Base-by-base conservation (phyloP, 1,140 invertebrate species). In the Macrostomum lignano region DNA sequence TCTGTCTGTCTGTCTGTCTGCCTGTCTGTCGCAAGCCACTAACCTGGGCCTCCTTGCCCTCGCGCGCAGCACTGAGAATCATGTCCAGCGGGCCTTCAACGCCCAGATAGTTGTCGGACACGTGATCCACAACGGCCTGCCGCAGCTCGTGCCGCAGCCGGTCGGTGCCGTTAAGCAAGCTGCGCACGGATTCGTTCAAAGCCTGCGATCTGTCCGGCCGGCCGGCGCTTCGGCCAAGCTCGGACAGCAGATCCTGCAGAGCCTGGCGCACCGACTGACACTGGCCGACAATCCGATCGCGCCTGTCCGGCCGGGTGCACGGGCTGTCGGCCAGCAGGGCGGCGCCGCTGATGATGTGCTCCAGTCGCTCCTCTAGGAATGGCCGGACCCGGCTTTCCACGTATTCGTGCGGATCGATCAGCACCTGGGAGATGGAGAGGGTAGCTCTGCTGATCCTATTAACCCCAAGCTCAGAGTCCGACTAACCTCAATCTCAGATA, bases 241-340 rank as follows among this genome's bases (percentile, higher is more conserved):
- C n/a, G n/a, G n/a, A n/a, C n/a, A n/a, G n/a, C 96, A n/a, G n/a
- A n/a, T n/a, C n/a, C n/a, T n/a, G n/a, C n/a, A n/a, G n/a, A n/a
- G n/a, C n/a, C n/a, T n/a, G 86, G n/a, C 88, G 66, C 6, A 96
- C 81, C 24, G 82, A 78, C 64, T 96, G 96, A 50, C 86, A 94
- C 54, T 93, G 86, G 17, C 78, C 78, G 23, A 96, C 82, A 45
- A 96, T 96, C 17, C 81, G 66, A 48, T 91, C 81, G 28, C 82
- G 67, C 6, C 84, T 65, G 11, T 55, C 52, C 33, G 53, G 49
- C 7, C 56, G 31, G 4, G 55, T 58, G 36, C 52, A 57, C 1
- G 52, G 49, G 0, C 51, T 52, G 59, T 96, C 86, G 1, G 88
- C 88, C 78, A 94, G 88, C 1, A 88, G 62, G 4, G 86, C 88